Percentiles rank a stretch among this genome's conserved stretches.
These are phyloP conservation scores for Pegea sp. DNA, from an alignment of 23 tunicate genomes.

Conservation along the genomic window DNA sequence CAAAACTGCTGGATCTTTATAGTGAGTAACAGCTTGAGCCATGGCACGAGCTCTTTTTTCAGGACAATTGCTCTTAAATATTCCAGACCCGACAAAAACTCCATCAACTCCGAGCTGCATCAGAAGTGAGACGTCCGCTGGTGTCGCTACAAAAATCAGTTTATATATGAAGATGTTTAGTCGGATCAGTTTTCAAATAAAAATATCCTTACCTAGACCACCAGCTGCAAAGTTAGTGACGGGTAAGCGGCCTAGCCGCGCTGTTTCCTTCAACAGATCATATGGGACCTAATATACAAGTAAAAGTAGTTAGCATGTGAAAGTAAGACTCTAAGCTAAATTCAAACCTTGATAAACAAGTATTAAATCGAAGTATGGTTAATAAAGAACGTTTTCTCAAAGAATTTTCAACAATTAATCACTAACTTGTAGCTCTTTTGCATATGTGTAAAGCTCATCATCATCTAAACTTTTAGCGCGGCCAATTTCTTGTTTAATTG, in stretches of 20 bases:
- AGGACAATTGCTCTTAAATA: constrained; percentile 42
- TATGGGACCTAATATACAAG: constrained; percentile 17
- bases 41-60: constrained; percentile 54
- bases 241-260: constrained; percentile 58
- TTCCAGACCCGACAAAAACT: constrained; percentile 80
- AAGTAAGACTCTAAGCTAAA: neutral
- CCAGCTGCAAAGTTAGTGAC: constrained; percentile 80
- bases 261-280: constrained; percentile 39
- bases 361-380: neutral
- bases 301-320: neutral
- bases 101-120: constrained; percentile 86
- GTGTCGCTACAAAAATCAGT: constrained; percentile 29
- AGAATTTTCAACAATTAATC: neutral
- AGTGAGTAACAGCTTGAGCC: constrained; percentile 58
- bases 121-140: constrained; percentile 65
- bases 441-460: constrained; percentile 50
- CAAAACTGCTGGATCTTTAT: constrained; percentile 34
- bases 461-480: constrained; percentile 29
- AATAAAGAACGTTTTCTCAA: too few relatives aligned
- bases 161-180: neutral
- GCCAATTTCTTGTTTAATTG: constrained; percentile 39
- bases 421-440: constrained; percentile 41
- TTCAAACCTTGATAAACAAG: neutral
- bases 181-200: neutral
- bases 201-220: constrained; percentile 32